Conservation (phyloP, 2,797 vertebrate genomes). For the Xiphorhynchus erythropygius region DNA sequence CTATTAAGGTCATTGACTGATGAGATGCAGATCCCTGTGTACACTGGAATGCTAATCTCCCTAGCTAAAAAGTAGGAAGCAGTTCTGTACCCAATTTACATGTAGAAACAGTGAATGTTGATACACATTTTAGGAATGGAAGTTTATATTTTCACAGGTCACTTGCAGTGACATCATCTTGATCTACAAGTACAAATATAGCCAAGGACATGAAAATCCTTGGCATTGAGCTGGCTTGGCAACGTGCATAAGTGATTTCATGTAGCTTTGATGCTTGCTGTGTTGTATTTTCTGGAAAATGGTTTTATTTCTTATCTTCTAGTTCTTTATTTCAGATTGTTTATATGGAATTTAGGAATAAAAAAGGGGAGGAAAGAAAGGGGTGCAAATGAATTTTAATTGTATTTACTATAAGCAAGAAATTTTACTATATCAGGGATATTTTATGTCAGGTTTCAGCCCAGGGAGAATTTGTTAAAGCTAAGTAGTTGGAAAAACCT, state of each 20-base stretch:
- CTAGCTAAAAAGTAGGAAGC: not conserved
- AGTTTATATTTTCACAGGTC: constrained; percentile 31
- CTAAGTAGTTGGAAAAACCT: constrained; percentile 39
- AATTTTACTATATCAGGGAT: not conserved
- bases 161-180: constrained; percentile 3
- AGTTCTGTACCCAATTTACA: not conserved
- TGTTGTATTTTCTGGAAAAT: not conserved
- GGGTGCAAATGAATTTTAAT: not conserved
- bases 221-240: constrained; percentile 1
- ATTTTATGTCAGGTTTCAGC: constrained; percentile 27
- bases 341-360: not conserved
- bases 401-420: constrained; percentile 18
- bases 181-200: constrained; percentile 45
- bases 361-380: not conserved
- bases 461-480: constrained; percentile 35
- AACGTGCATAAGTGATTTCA: not conserved
- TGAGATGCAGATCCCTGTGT: not conserved
- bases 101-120: not conserved
- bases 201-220: not conserved
- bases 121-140: not conserved
- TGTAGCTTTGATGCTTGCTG: not conserved
- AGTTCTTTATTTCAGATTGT: not conserved
- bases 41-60: not conserved
- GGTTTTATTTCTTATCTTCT: not conserved
- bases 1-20: not conserved